Evolutionary conservation across 2,113 vertebrate genomes (phyloP).

Genomic region (Seriola quinqueradiata): DNA sequence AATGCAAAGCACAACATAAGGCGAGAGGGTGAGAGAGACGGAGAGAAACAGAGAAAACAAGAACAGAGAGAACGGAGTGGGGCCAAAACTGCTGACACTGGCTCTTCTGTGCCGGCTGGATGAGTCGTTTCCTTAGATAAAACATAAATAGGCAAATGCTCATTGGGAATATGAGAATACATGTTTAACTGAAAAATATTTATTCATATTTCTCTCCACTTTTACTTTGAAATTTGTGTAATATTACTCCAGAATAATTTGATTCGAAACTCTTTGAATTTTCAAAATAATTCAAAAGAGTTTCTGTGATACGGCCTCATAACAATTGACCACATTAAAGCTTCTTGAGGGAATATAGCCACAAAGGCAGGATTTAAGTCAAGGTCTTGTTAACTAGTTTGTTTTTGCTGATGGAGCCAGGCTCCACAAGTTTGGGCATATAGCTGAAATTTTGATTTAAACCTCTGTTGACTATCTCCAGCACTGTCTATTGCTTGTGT

Average conservation of each 20-base stretch:
- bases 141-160: slow-evolving; percentile 80
- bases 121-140: slow-evolving; percentile 72
- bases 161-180: slow-evolving; percentile 77
- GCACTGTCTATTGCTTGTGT: slow-evolving; percentile 53
- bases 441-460: slow-evolving; percentile 72
- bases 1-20: slow-evolving; percentile 66
- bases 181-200: slow-evolving; percentile 65
- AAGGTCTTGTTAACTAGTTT: slow-evolving; percentile 48
- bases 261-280: slow-evolving; percentile 6
- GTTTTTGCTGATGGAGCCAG: slow-evolving; percentile 66
- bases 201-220: slow-evolving; percentile 61
- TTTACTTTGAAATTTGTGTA: slow-evolving; percentile 54
- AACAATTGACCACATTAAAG: slow-evolving; percentile 12
- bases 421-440: slow-evolving; percentile 49
- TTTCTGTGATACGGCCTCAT: neutral
- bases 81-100: slow-evolving; percentile 76
- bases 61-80: slow-evolving; percentile 59
- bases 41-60: slow-evolving; percentile 64
- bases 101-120: slow-evolving; percentile 66
- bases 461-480: slow-evolving; percentile 68
- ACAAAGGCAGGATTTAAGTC: slow-evolving; percentile 14
- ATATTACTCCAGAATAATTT: slow-evolving; percentile 26
- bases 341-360: neutral
- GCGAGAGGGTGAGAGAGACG: slow-evolving; percentile 61
- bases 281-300: neutral